Evolutionary conservation across 2,888 invertebrate genomes (phyloP).

Genomic region (Microchrysa polita): DNA sequence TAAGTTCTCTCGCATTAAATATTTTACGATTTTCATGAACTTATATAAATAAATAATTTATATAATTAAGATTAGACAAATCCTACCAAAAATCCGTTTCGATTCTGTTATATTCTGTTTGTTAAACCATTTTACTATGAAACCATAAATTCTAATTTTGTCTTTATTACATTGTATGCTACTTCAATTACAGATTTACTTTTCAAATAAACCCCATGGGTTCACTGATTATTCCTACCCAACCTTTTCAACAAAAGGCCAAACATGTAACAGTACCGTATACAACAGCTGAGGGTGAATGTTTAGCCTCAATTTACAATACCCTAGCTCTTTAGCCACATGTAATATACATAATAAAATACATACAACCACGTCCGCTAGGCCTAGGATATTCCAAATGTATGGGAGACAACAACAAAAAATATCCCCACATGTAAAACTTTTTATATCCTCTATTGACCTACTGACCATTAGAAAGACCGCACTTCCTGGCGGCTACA

Average conservation of each 20-base stretch:
- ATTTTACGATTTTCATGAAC: no score
- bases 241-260: conserved; percentile 1
- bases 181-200: conserved; percentile 8
- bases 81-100: no score
- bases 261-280: no score
- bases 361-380: neutral
- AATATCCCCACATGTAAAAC: neutral
- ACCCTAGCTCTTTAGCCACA: no score
- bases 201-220: neutral
- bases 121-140: neutral
- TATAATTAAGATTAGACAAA: no score
- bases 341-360: neutral
- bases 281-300: no score
- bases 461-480: neutral
- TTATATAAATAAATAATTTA: no score
- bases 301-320: neutral
- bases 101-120: no score
- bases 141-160: neutral
- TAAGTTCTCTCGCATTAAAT: no score
- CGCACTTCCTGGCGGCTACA: neutral
- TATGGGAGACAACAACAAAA: no score
- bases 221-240: neutral
- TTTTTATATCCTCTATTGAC: neutral
- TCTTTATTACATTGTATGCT: neutral
- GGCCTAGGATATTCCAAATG: neutral